A percentile compares a stretch with the other conserved stretches of the same genome.
Evolutionary conservation across 2,888 invertebrate species (phyloP).

Genomic region (Cecidostiba fungosa): DNA sequence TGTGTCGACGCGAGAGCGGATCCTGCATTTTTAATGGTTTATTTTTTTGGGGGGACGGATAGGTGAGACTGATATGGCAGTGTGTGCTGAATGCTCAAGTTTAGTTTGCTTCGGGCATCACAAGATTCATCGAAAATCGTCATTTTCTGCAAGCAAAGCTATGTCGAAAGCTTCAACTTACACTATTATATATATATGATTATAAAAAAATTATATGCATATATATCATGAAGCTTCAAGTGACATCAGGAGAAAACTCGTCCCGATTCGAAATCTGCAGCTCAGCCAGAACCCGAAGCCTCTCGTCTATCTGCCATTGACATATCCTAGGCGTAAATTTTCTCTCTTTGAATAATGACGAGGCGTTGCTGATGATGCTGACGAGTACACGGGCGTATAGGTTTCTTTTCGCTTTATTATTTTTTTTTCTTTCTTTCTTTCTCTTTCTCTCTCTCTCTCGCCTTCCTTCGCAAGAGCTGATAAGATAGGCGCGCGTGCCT

Average conservation of each 20-base stretch:
- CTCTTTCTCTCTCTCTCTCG: not conserved
- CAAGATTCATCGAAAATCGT: too few species aligned
- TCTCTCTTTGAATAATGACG: conserved; percentile 30
- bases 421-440: not conserved
- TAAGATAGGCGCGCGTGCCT: conserved; percentile 42
- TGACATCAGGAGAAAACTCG: not conserved
- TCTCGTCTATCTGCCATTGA: conserved; percentile 17
- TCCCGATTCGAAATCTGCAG: not conserved
- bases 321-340: not conserved
- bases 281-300: not conserved
- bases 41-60: too few species aligned
- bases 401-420: not conserved
- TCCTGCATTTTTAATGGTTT: not conserved
- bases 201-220: too few species aligned
- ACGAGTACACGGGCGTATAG: not conserved
- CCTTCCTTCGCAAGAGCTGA: conserved; percentile 12
- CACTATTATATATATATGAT: too few species aligned
- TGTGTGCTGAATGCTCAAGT: too few species aligned
- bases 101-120: too few species aligned
- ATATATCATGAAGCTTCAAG: too few species aligned
- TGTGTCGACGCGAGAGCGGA: not conserved
- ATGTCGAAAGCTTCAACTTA: too few species aligned
- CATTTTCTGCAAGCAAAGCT: too few species aligned
- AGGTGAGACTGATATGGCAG: too few species aligned
- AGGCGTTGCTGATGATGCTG: not conserved